A percentile compares a stretch with the other conserved stretches of the same genome.
Evolutionary conservation across 2,888 invertebrate genomes (phyloP).

Genomic region (Phengaris alcon): DNA sequence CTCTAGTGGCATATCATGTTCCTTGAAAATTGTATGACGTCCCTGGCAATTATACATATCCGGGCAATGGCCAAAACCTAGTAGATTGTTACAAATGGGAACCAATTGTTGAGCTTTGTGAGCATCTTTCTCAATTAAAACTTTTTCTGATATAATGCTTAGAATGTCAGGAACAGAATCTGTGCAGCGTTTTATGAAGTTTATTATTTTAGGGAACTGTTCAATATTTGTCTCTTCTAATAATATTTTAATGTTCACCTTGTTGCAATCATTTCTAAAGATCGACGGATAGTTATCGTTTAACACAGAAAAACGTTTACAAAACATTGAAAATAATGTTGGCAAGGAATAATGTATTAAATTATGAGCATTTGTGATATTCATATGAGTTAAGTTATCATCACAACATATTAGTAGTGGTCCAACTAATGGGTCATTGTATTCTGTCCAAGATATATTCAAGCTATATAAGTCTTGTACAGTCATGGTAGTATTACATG

Average conservation of each 20-base stretch:
- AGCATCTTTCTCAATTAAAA: conserved; percentile 62
- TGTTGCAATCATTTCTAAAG: conserved; percentile 48
- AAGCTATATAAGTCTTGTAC: conserved; percentile 63
- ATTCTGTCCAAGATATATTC: conserved; percentile 59
- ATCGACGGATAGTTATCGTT: conserved; percentile 79
- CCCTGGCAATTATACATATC: conserved; percentile 76
- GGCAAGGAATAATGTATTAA: conserved; percentile 87
- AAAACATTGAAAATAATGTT: conserved; percentile 82
- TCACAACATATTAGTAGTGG: conserved; percentile 85
- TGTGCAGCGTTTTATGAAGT: conserved; percentile 77
- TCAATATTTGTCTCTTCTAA: conserved; percentile 79
- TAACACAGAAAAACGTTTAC: conserved; percentile 83
- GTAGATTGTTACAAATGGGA: conserved; percentile 80
- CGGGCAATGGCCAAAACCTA: conserved; percentile 83
- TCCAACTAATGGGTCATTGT: conserved; percentile 60
- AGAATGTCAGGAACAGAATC: conserved; percentile 57
- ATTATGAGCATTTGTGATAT: conserved; percentile 82
- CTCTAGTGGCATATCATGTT: conserved; percentile 72
- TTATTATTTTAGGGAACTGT: conserved; percentile 81
- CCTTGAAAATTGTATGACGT: conserved; percentile 81
- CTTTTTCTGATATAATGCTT: conserved; percentile 51
- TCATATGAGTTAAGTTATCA: conserved; percentile 79
- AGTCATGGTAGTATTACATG: conserved; percentile 58
- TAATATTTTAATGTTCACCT: conserved; percentile 73
- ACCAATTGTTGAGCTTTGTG: conserved; percentile 60